These are phyloP conservation scores for Actinernus sp. DNA, from an alignment of 92 coral and sea anemone genomes.

Conservation along the genomic window DNA sequence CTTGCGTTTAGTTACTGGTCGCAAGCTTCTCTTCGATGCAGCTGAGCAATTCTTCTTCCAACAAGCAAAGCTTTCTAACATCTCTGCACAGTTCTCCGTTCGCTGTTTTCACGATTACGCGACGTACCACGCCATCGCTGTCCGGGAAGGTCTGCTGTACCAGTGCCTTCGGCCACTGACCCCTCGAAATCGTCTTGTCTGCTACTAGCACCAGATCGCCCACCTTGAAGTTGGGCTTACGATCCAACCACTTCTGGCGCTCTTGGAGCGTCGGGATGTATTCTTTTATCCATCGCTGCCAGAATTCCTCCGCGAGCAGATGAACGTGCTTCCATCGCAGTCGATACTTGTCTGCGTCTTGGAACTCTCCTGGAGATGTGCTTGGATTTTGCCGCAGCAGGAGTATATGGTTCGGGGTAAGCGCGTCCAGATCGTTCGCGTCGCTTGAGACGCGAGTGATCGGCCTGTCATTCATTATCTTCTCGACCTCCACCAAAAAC, in stretches of 20 bases:
- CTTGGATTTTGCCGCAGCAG: conserved; percentile 37
- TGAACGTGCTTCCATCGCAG: conserved; percentile 58
- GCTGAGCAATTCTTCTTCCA: conserved; percentile 24
- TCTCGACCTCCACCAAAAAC: conserved; percentile 55
- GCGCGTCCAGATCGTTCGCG: conserved; percentile 44
- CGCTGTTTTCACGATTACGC: conserved; percentile 22
- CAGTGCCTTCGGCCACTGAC: conserved; percentile 65
- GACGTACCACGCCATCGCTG: conserved; percentile 11
- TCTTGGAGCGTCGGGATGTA: conserved; percentile 55
- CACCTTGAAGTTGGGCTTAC: conserved; percentile 39
- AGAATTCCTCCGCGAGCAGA: conserved; percentile 41
- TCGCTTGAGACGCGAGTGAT: conserved; percentile 66
- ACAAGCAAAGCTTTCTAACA: conserved; percentile 30
- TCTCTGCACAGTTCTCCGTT: conserved; percentile 19
- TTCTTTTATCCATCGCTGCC: conserved; percentile 45
- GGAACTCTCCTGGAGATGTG: conserved; percentile 22
- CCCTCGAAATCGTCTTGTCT: conserved; percentile 42
- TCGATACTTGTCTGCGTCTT: conserved; percentile 18
- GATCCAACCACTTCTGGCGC: conserved; percentile 41
- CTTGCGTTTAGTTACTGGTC: no score
- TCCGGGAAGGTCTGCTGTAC: conserved; percentile 29
- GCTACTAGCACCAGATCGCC: conserved; percentile 62
- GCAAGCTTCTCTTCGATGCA: background rate
- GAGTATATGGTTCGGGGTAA: conserved; percentile 54
- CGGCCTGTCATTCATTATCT: no score